Base-by-base conservation (phyloP, 2,888 invertebrate species). In the Zootermopsis nevadensis region DNA sequence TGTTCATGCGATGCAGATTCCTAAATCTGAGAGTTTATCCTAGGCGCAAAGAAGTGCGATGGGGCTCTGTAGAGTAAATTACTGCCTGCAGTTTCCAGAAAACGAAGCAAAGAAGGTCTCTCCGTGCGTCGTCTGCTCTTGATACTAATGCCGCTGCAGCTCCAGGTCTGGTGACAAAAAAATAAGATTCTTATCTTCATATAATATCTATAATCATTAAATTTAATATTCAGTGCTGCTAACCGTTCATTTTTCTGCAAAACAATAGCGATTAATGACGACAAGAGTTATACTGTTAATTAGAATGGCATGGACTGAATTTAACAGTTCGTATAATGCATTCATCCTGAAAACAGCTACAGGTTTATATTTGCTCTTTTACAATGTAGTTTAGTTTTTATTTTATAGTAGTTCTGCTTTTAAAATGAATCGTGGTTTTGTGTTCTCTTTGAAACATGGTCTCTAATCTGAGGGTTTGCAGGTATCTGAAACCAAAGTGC, bases 51-150 rank as follows among this genome's bases (percentile, higher is more conserved):
- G 60, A 12, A 3, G 60, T 60, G 60, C n/a, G 60, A 60, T n/a
- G 2, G 60, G 60, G 60, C n/a, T 48, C n/a, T 60, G 60, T n/a
- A 60, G 60, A 60, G 60, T 60, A n/a, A 60, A 12, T 60, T n/a
- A n/a, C 60, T 60, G 38, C 38, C 10, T 10, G 38, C 10, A 60
- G n/a, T 60, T 60, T 60, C 60, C 7, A 60, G 8, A 60, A 60
- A 60, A 60, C 60, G n/a, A n/a, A 60, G n/a, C 60, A 60, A n/a
- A n/a, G n/a, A 60, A 60, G 60, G 19, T 60, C 60, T n/a, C 53
- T 38, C 38, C 12, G 12, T 48, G 42, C 42, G n/a, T n/a, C n/a
- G n/a, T n/a, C n/a, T n/a, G n/a, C 48, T 48, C 48, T 8, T n/a
- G 60, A 3, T 60, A 24, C 60, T 60, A 10, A 2, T n/a, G 60